Evolutionary conservation across 2,888 invertebrate species (phyloP).

Genomic region (Gryllus longicercus): DNA sequence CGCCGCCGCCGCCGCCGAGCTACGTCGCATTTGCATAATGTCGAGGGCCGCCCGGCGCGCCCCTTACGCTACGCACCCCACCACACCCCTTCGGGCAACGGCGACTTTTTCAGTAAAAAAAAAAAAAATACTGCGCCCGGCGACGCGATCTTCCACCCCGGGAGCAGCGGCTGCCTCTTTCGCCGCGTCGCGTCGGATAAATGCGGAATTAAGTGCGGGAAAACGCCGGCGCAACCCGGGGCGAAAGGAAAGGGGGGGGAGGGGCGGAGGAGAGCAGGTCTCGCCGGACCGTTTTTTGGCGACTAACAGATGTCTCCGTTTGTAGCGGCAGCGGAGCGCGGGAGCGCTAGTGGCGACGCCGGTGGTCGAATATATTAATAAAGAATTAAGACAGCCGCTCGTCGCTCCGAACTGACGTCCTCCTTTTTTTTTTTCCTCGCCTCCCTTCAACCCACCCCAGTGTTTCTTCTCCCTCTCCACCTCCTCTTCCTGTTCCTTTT

Average conservation of each 20-base stretch:
- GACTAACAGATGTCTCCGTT: slow-evolving; percentile 17
- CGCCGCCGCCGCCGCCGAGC: neutral
- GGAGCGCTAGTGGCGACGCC: neutral
- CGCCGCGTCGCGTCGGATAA: slow-evolving; percentile 17
- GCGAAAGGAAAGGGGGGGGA: too few species aligned
- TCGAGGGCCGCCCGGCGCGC: neutral
- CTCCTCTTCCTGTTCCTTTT: neutral
- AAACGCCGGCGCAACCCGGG: neutral
- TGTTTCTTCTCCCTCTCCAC: neutral
- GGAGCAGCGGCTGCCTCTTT: neutral
- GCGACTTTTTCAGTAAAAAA: neutral
- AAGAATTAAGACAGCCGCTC: neutral
- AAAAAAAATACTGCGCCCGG: neutral
- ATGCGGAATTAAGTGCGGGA: slow-evolving; percentile 17
- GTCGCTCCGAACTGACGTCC: neutral
- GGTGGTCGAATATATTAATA: slow-evolving; percentile 8
- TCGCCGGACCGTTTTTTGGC: neutral
- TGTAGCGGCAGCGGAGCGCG: neutral
- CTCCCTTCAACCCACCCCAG: neutral
- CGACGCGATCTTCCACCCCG: neutral
- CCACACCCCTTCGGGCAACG: neutral
- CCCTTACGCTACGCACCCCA: neutral
- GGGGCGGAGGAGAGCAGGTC: too few species aligned
- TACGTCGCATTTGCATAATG: neutral
- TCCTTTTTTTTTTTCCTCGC: neutral